Percentiles rank a stretch among this genome's conserved stretches.
phyloP scores from a whole-genome alignment of 2,797 vertebrate species.

The Phataginus tricuspis region DNA sequence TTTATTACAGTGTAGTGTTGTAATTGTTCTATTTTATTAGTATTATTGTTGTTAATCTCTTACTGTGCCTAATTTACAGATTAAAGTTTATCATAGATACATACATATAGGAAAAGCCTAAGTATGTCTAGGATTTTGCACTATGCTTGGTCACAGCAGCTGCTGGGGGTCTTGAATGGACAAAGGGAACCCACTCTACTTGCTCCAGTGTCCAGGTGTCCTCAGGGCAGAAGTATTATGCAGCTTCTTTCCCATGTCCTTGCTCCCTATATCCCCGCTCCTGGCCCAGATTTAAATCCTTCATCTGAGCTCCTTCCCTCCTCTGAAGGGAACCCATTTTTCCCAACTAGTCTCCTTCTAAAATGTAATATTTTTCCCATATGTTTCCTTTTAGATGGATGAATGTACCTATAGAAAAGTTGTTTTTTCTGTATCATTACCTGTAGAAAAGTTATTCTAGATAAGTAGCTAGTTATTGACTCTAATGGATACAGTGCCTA shows the following conservation, averaged over 20 bases:
- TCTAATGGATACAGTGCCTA: background rate
- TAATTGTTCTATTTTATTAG: too few relatives aligned
- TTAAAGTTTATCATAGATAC: too few relatives aligned
- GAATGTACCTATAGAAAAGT: background rate
- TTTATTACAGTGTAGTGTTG: too few relatives aligned
- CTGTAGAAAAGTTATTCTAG: background rate
- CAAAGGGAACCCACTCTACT: too few relatives aligned
- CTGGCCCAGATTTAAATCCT: background rate
- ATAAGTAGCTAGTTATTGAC: background rate
- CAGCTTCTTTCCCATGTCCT: background rate
- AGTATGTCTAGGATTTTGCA: too few relatives aligned
- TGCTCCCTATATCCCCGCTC: background rate
- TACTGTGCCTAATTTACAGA: too few relatives aligned
- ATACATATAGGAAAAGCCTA: too few relatives aligned
- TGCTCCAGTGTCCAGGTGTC: background rate
- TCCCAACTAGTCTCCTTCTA: background rate
- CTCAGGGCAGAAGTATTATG: background rate
- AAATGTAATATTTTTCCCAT: background rate
- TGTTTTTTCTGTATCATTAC: background rate
- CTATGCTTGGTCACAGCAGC: too few relatives aligned
- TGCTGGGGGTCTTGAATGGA: too few relatives aligned
- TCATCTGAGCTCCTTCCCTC: background rate
- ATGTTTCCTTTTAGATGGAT: background rate
- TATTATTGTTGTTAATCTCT: too few relatives aligned
- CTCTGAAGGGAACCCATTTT: rapidly evolving